phyloP scores from a whole-genome alignment of 2,888 invertebrate genomes.

The Aquatica leii region DNA sequence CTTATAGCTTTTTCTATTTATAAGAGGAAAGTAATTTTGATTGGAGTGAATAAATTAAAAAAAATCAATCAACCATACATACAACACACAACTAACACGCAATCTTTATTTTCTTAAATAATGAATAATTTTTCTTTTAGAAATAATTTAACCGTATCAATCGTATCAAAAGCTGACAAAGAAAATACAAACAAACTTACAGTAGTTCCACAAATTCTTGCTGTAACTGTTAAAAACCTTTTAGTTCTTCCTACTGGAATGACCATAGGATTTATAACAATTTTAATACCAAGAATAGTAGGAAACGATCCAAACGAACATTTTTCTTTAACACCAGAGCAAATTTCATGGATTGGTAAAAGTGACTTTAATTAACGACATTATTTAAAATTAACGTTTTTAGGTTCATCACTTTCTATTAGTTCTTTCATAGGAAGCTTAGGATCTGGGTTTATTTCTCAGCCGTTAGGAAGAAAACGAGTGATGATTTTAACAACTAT shows the following conservation, averaged over 20 bases:
- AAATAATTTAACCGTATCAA: too few species aligned
- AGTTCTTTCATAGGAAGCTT: constrained; percentile 82
- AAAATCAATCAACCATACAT: too few species aligned
- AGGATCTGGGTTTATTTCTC: constrained; percentile 74
- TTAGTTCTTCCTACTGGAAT: constrained; percentile 80
- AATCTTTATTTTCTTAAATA: too few species aligned
- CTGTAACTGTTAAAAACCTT: constrained; percentile 81
- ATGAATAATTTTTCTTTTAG: too few species aligned
- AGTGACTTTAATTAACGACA: constrained; percentile 26
- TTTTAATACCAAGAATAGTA: constrained; percentile 77
- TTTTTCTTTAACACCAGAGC: constrained; percentile 66
- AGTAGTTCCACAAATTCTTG: constrained; percentile 73
- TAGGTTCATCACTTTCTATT: constrained; percentile 82
- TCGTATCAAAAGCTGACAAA: too few species aligned
- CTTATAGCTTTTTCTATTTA: too few species aligned
- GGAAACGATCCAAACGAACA: constrained; percentile 56
- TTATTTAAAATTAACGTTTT: constrained; percentile 31
- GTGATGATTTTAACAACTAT: constrained; percentile 80
- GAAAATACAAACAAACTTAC: background rate
- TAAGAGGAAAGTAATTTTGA: too few species aligned
- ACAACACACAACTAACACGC: too few species aligned
- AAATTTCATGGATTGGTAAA: constrained; percentile 81
- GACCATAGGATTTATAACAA: constrained; percentile 82
- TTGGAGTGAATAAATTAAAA: too few species aligned
- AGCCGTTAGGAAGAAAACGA: constrained; percentile 74